phyloP scores from a whole-genome alignment of 1,140 invertebrate genomes.

The Macrostomum lignano region DNA sequence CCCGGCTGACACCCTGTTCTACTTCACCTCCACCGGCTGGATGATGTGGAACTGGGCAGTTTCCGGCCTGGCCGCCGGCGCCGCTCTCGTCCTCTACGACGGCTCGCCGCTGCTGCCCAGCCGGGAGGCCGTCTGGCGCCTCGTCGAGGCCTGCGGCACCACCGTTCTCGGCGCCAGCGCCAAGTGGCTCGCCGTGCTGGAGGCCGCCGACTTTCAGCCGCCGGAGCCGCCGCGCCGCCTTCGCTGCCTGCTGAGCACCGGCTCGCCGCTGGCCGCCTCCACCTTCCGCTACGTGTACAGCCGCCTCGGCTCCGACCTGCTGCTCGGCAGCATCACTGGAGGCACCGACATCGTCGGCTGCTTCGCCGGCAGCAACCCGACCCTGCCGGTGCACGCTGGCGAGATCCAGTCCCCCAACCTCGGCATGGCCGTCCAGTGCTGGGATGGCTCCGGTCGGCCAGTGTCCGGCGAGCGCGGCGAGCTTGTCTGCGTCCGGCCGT shows the following conservation, averaged over 20 bases:
- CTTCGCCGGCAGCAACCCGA: slow-evolving; percentile 33
- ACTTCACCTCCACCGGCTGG: slow-evolving; percentile 37
- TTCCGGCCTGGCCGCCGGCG: slow-evolving; percentile 24
- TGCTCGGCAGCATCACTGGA: slow-evolving; percentile 34
- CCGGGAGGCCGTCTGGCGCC: not conserved
- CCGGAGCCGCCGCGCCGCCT: too few relatives aligned
- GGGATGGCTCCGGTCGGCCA: slow-evolving; percentile 26
- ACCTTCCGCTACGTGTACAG: slow-evolving; percentile 34
- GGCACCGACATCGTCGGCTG: slow-evolving; percentile 36
- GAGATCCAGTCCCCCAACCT: slow-evolving; percentile 33
- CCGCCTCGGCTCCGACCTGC: slow-evolving; percentile 31
- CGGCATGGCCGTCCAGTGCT: slow-evolving; percentile 31
- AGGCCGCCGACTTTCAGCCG: too few relatives aligned
- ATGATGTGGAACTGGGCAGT: slow-evolving; percentile 39
- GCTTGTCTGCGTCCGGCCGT: slow-evolving; percentile 33
- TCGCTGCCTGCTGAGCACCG: slow-evolving; percentile 33
- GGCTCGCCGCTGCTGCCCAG: slow-evolving; percentile 33
- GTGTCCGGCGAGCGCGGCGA: slow-evolving; percentile 32
- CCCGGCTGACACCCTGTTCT: slow-evolving; percentile 32
- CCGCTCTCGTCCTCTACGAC: slow-evolving; percentile 34
- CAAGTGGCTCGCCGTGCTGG: slow-evolving; percentile 33
- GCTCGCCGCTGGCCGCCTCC: slow-evolving; percentile 32
- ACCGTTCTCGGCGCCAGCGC: slow-evolving; percentile 35
- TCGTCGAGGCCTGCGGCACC: slow-evolving; percentile 18
- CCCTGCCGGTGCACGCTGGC: slow-evolving; percentile 31